A percentile compares a stretch with the other conserved stretches of the same genome.
Evolutionary conservation across 2,888 invertebrate species (phyloP).

Genomic region (Agrotis exclamationis): DNA sequence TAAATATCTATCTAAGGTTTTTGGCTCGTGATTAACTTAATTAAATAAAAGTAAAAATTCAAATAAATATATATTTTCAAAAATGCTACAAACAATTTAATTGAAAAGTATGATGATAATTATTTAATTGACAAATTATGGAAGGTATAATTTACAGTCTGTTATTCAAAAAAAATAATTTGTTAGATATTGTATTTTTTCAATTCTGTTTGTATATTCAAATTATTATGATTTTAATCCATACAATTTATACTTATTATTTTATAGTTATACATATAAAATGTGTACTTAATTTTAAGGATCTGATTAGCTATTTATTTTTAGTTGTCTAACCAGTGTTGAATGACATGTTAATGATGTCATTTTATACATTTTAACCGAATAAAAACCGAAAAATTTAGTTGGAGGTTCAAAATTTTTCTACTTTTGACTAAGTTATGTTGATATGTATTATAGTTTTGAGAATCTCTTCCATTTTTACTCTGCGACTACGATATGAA

Average conservation of each 20-base stretch:
- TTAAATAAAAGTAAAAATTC: constrained; percentile 5
- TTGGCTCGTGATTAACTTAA: not conserved
- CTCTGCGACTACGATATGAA: too few relatives aligned
- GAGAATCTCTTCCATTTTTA: too few relatives aligned
- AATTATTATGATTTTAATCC: not conserved
- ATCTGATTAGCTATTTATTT: constrained; percentile 52
- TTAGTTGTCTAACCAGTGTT: constrained; percentile 2
- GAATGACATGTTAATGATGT: not conserved
- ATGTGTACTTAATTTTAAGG: constrained; percentile 72
- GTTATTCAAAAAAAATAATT: not conserved
- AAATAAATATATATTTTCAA: constrained; percentile 21
- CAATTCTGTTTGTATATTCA: not conserved
- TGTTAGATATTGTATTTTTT: not conserved
- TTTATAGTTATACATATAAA: constrained; percentile 67
- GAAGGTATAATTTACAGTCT: not conserved
- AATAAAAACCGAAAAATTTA: too few relatives aligned
- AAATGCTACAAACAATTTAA: constrained; percentile 20
- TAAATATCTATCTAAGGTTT: not conserved
- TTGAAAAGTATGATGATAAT: constrained; percentile 11
- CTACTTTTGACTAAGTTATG: too few relatives aligned
- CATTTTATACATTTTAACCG: too few relatives aligned
- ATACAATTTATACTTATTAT: constrained; percentile 7
- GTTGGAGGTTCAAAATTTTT: too few relatives aligned
- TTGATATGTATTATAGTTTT: too few relatives aligned
- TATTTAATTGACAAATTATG: constrained; percentile 1